Evolutionary conservation across 1,140 invertebrate genomes (phyloP), one percentile per base, ranked within the genome.

Genomic region (Apis florea): DNA sequence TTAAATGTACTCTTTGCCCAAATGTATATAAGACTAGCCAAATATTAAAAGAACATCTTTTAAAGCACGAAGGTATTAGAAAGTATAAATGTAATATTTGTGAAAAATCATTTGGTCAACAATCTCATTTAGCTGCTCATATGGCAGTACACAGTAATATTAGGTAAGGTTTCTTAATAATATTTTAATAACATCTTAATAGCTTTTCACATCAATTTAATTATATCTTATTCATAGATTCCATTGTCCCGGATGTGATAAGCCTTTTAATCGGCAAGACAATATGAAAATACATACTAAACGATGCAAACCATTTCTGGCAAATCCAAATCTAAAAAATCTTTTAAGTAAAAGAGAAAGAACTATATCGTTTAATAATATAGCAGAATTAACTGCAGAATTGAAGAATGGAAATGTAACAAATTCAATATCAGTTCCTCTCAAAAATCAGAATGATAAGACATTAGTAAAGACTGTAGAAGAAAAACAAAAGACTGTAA

Each of bases 271-370:
- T 85, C 86, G 90, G 10, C 87, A 88, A 2, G 91, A 92, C 58
- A 92, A 92, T 71, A 91, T 92, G 90, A 91, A 91, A 61, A 87
- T 89, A 21, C 90, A 92, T 21, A 89, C 89, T 8, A 91, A 88
- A 79, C 82, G 87, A 9, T 91, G 90, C 49, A 80, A 85, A 49
- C 11, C 40, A 8, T 90, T 92, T 71, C 70, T 86, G 13, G 75
- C 78, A 0, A 88, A 90, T 84, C 90, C 89, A 31, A 74, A 85
- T 13, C 56, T 89, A 2, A 83, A 84, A 53, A 53, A 86, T 19
- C 26, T 87, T 10, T 79, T 90, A 59, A 69, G 2, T 15, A 85
- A 61, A 51, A 82, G 82, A 58, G 73, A 80, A 70, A 72, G 67
- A 11, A 87, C 53, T 64, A 72, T 47, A 56, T 82, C 76, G 1